Percentiles rank a stretch among this genome's conserved stretches.
phyloP scores from a whole-genome alignment of 2,113 vertebrate genomes.

The Platycercus adscitus region DNA sequence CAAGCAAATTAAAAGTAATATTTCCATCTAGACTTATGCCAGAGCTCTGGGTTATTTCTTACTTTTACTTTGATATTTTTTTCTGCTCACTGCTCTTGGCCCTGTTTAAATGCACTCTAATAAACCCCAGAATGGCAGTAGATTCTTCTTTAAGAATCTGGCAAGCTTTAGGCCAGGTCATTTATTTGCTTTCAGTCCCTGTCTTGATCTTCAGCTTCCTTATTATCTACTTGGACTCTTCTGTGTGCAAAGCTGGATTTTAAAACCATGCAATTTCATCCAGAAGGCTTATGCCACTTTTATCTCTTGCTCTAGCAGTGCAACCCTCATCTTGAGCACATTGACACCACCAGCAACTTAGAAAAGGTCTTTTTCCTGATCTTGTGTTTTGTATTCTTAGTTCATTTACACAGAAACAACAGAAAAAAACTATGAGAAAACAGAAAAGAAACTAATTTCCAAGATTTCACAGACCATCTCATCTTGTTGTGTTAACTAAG shows the following conservation, averaged over 20 bases:
- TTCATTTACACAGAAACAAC: neutral
- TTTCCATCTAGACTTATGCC: neutral
- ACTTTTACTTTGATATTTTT: neutral
- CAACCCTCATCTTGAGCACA: neutral
- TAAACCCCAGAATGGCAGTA: neutral
- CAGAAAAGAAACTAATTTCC: neutral
- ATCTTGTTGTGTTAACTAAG: neutral
- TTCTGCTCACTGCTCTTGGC: neutral
- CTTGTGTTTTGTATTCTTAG: neutral
- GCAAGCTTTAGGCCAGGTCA: neutral
- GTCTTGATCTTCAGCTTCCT: neutral
- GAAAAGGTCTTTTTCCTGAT: neutral
- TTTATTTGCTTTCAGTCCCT: neutral
- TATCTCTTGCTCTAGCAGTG: neutral
- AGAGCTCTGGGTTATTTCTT: rapidly evolving
- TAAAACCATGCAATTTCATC: neutral
- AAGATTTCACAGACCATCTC: neutral
- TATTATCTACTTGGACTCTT: neutral
- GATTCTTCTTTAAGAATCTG: neutral
- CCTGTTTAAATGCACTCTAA: neutral
- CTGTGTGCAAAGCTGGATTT: neutral
- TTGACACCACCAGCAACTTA: neutral
- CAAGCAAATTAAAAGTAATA: neutral
- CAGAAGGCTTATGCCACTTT: neutral
- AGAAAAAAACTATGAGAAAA: neutral